Percentiles rank a stretch among this genome's conserved stretches.
Evolutionary conservation across 2,797 vertebrate genomes (phyloP).

Genomic region (Leptatherina wallacei): DNA sequence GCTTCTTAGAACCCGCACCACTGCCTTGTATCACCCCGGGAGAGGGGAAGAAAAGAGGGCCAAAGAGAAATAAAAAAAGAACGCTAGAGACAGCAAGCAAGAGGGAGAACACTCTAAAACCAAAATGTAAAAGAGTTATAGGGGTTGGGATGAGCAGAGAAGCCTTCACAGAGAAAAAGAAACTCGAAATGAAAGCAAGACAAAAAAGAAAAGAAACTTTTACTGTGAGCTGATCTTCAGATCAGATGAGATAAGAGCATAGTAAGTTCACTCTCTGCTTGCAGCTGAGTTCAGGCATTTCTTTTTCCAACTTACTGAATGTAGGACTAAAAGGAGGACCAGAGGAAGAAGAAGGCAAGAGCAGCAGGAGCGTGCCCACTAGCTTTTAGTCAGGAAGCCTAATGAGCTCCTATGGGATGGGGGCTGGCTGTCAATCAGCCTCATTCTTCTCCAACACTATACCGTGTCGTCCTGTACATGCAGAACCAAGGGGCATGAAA

Average conservation of each 20-base stretch:
- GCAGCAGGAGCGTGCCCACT: slow-evolving; percentile 83
- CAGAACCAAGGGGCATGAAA: slow-evolving; percentile 98
- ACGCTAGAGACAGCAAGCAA: slow-evolving; percentile 65
- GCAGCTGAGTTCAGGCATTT: slow-evolving; percentile 79
- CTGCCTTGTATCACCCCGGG: slow-evolving; percentile 78
- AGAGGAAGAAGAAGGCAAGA: slow-evolving; percentile 76
- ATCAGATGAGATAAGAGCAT: slow-evolving; percentile 83
- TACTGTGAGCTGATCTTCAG: slow-evolving; percentile 77
- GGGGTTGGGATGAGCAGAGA: slow-evolving; percentile 65
- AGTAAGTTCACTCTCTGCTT: slow-evolving; percentile 71
- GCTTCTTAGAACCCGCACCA: slow-evolving; percentile 82
- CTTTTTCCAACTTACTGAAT: slow-evolving; percentile 81
- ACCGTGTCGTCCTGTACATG: slow-evolving; percentile 85
- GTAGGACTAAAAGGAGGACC: slow-evolving; percentile 84
- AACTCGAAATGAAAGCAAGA: slow-evolving; percentile 79
- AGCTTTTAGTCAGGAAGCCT: slow-evolving; percentile 88
- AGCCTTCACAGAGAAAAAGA: slow-evolving; percentile 69
- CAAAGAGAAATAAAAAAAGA: slow-evolving; percentile 70
- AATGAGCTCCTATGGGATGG: slow-evolving; percentile 99
- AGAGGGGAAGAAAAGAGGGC: slow-evolving; percentile 69
- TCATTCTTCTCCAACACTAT: slow-evolving; percentile 82
- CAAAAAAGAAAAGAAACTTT: slow-evolving; percentile 65
- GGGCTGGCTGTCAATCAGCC: slow-evolving; percentile 92
- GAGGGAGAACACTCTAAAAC: slow-evolving; percentile 72
- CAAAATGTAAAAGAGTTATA: slow-evolving; percentile 72